Base-by-base conservation (phyloP, 92 coral and sea anemone genomes). In the Parazoanthus darwini region DNA sequence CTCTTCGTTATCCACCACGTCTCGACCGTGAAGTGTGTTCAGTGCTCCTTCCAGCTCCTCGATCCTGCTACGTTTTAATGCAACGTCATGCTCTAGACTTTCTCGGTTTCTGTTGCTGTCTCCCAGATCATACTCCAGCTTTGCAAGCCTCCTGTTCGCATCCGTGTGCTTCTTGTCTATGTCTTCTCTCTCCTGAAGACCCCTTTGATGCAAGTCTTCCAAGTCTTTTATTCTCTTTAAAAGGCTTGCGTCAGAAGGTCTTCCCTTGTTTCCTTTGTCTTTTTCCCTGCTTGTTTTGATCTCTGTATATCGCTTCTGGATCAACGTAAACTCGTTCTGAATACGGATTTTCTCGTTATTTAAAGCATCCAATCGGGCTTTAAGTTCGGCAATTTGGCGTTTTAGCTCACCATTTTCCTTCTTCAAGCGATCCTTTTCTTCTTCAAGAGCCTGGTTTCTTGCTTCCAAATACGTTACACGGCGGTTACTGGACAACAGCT, bases 1-100 rank as follows among this genome's bases (percentile, higher is more conserved):
- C 54, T 97, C 99, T 56, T 94, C 94, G 43, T 94, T 93, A 73
- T 96, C 99, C 77, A 97, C 99, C 71, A 93, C 96, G 88, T 93
- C 98, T 85, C 98, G 93, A 79, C 98, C 95, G 78, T 97, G 99
- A 58, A 95, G 93, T 35, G 91, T 93, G 37, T 95, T 89, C 4
- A 97, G 92, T 18, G 93, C 92, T 63, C 92, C 94, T 82, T 97
- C 98, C 11, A 97, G 92, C 56, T 97, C 98, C 77, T 93, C 89
- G 48, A 97, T 93, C 71, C 98, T 91, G 87, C 93, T 92, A 15
- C 91, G 90, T 86, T 97, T 97, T 86, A 96, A 91, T 25, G 91
- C 90, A 44, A 93, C 91, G 78, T 97, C 99, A 86, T 97, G 95
- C 82, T 97, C 96, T 44, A 93, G 81, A 11, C 93, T 92, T 67